Percentiles rank a stretch among this genome's conserved stretches.
These are phyloP conservation scores for Aptenodytes forsteri DNA, from an alignment of 2,113 vertebrate genomes.

Conservation along the genomic window DNA sequence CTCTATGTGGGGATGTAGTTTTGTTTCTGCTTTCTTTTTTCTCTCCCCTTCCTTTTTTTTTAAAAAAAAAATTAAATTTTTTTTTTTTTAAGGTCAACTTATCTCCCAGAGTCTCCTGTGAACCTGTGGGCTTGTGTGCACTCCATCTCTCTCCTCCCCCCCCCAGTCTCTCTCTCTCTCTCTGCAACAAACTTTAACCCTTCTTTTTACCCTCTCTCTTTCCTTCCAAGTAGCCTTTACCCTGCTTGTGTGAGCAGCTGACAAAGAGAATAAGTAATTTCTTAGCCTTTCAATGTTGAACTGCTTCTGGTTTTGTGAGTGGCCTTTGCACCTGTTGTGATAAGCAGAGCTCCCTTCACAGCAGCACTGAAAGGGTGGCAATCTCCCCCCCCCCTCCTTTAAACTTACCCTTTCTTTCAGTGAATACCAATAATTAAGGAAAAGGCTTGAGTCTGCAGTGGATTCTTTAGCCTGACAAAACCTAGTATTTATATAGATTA, in stretches of 20 bases:
- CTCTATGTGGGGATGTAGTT: not conserved
- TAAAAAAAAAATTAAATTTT: no score
- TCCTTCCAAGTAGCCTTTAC: constrained; percentile 70
- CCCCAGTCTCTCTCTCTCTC: not conserved
- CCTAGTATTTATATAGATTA: not conserved
- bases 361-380: constrained; percentile 66
- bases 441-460: not conserved
- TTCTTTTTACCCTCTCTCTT: constrained; percentile 41
- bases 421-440: constrained; percentile 70
- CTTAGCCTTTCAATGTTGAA: constrained; percentile 71
- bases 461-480: constrained; percentile 53
- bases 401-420: constrained; percentile 62
- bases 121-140: accelerated
- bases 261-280: constrained; percentile 78
- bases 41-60: not conserved
- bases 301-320: constrained; percentile 72
- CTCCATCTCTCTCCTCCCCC: no score
- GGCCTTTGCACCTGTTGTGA: constrained; percentile 77
- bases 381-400: not conserved
- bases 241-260: constrained; percentile 67
- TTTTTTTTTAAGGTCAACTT: not conserved
- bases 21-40: not conserved
- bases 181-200: not conserved
- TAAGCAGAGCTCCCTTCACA: constrained; percentile 69
- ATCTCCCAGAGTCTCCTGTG: not conserved